Conservation (phyloP, 2,113 vertebrate genomes). For the Tympanuchus pallidicinctus region DNA sequence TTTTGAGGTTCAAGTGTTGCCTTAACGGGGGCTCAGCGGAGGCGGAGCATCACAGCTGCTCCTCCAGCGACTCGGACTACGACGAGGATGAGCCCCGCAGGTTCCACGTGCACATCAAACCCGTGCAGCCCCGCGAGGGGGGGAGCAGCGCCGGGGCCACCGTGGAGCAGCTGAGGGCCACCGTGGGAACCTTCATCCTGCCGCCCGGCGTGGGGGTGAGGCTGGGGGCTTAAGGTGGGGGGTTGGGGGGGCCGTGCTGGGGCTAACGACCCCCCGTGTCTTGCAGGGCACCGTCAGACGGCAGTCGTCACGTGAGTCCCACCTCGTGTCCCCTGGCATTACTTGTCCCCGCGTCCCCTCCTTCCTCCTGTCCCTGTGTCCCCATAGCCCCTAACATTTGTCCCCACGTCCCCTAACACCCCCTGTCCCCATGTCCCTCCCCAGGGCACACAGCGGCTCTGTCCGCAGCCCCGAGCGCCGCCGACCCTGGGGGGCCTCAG, state of each 20-base stretch:
- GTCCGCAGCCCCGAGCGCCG: rapidly evolving
- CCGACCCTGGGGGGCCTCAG: not conserved
- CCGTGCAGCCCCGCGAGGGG: constrained; percentile 73
- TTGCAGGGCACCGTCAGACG: constrained; percentile 84
- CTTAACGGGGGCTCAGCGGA: constrained; percentile 83
- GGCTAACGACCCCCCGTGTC: not conserved
- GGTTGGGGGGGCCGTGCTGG: rapidly evolving
- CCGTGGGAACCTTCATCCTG: constrained; percentile 87
- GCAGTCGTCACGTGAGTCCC: constrained; percentile 68
- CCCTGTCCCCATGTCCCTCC: not conserved
- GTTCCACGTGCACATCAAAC: constrained; percentile 92
- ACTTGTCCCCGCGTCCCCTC: not conserved
- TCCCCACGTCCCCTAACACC: not conserved
- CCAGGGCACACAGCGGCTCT: constrained; percentile 24
- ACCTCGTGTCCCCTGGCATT: rapidly evolving
- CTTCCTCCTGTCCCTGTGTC: not conserved
- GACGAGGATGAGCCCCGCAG: constrained; percentile 92
- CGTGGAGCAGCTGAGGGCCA: constrained; percentile 90
- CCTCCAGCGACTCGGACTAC: constrained; percentile 94
- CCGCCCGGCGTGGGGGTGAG: constrained; percentile 83
- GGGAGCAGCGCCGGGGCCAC: constrained; percentile 76
- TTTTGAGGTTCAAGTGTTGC: not conserved
- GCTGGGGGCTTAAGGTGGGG: too few relatives aligned
- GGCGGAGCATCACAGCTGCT: constrained; percentile 82
- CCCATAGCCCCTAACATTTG: not conserved